Evolutionary conservation across 2,888 invertebrate species (phyloP), one percentile per base, ranked within the genome.

Genomic region (Salpingus planirostris): DNA sequence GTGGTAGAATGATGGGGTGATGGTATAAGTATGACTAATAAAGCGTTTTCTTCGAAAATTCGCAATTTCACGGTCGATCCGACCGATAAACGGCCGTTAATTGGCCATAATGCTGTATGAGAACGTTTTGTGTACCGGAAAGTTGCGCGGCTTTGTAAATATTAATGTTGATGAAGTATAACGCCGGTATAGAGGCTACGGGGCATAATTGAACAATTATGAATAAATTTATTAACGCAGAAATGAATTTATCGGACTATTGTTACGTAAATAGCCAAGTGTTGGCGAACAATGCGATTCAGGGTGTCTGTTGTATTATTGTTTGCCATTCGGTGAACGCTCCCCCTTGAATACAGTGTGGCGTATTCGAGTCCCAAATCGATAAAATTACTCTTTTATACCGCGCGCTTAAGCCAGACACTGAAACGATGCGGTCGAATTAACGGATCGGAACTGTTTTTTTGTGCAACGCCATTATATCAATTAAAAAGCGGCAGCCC

Each of bases 321-420:
- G 48, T 46, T 43, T 44, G 42, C 35, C 33, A 35, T 40, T 42
- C 40, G 37, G 24, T 10, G 24, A 35, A 32, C 33, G 38, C 21
- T 38, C 37, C 38, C 42, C 34, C 43, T 46, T 46, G 47, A 46
- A 47, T 46, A 42, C 42, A 42, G 37, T 24, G 35, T 33, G n/a
- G n/a, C n/a, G n/a, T 38, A 44, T 43, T 41, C 43, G 40, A 41
- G 44, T 44, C 39, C 34, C n/a, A n/a, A 43, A 46, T 47, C 47
- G 44, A 42, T 47, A 40, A 38, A 41, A 44, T 46, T 43, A 40
- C 41, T 38, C 35, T 47, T 42, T 34, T 37, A 27, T 35, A 27
- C 29, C n/a, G n/a, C n/a, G 32, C 21, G 31, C 36, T 26, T 32
- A 32, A 32, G 28, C 36, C 36, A 29, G 32, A 36, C 13, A 27